These are phyloP conservation scores for Heliconius aoede DNA, from an alignment of 2,888 invertebrate species.

Conservation along the genomic window DNA sequence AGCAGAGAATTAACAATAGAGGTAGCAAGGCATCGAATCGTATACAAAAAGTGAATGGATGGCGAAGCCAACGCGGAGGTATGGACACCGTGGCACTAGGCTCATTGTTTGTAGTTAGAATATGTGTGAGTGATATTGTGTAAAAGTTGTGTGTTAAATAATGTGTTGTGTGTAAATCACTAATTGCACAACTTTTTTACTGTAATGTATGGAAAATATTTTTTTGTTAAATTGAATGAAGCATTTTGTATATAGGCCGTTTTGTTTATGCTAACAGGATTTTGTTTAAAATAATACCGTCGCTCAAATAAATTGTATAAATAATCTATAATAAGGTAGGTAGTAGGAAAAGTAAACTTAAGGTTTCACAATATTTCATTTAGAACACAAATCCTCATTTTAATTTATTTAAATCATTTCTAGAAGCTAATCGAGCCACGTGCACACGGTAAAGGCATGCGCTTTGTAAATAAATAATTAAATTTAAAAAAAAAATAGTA, in stretches of 20 bases:
- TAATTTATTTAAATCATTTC: background rate
- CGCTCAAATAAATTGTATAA: background rate
- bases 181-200: background rate
- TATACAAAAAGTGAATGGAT: conserved; percentile 77
- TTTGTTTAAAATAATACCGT: no score
- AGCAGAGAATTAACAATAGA: conserved; percentile 80
- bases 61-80: conserved; percentile 82
- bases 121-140: no score
- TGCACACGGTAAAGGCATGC: conserved; percentile 46
- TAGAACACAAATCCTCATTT: background rate
- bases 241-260: background rate
- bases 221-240: background rate
- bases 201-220: background rate
- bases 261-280: no score
- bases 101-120: conserved; percentile 35
- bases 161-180: background rate
- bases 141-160: no score
- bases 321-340: no score
- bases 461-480: conserved; percentile 38
- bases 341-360: no score
- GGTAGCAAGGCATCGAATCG: conserved; percentile 75
- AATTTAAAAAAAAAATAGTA: background rate
- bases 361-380: background rate
- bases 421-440: conserved; percentile 41
- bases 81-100: conserved; percentile 54